These are phyloP conservation scores for Lampris megalopsis DNA, from an alignment of 2,113 vertebrate species.

Conservation along the genomic window DNA sequence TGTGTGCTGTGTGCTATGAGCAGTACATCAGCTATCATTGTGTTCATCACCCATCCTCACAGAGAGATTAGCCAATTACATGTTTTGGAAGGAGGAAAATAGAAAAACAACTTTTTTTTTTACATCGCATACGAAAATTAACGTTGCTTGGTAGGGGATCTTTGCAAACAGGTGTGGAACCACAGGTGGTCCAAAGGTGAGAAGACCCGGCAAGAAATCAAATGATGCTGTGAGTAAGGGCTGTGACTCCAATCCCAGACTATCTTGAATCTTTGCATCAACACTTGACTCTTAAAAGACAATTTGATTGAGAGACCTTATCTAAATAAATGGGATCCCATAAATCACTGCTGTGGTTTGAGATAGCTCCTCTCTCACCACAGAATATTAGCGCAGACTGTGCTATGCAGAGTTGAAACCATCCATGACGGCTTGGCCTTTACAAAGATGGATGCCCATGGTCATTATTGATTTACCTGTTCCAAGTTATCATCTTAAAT, in stretches of 20 bases:
- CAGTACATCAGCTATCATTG: no score
- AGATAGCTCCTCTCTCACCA: slow-evolving; percentile 36
- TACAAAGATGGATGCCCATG: slow-evolving; percentile 52
- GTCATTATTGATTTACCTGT: slow-evolving; percentile 60
- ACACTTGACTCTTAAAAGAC: slow-evolving; percentile 11
- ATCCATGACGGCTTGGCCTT: slow-evolving; percentile 62
- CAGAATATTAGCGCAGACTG: slow-evolving; percentile 44
- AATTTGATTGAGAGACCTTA: slow-evolving; percentile 27
- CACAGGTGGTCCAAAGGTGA: no score
- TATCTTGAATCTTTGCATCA: slow-evolving; percentile 1
- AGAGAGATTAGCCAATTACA: no score
- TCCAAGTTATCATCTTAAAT: slow-evolving; percentile 27
- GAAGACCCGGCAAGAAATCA: no score
- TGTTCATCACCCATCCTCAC: no score
- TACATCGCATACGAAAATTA: no score
- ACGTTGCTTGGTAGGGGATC: no score
- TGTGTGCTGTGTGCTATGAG: no score
- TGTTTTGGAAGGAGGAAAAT: no score
- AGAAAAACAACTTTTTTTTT: no score
- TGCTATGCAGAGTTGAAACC: slow-evolving; percentile 26
- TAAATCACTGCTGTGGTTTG: slow-evolving; percentile 45
- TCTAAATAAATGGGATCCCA: slow-evolving; percentile 26
- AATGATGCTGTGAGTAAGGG: slow-evolving; percentile 1
- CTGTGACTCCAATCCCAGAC: slow-evolving; percentile 14
- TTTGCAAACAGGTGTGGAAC: no score